phyloP scores from a whole-genome alignment of 1,140 invertebrate genomes.

The Chironomus striatipennis region DNA sequence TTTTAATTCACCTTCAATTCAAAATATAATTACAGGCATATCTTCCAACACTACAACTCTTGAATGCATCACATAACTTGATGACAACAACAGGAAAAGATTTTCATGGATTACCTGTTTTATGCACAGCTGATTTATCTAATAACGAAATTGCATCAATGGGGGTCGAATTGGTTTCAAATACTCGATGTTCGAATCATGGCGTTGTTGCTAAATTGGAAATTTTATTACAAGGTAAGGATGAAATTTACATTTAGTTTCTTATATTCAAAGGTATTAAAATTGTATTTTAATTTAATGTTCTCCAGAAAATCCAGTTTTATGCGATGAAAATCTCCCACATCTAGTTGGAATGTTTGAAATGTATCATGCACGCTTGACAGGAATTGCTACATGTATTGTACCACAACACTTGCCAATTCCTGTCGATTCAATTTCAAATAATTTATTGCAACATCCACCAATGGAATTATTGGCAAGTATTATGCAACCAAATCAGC shows the following conservation, averaged over 20 bases:
- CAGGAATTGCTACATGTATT: conserved; percentile 48
- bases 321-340: conserved; percentile 58
- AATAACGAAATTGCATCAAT: conserved; percentile 62
- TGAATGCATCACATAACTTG: conserved; percentile 66
- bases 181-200: conserved; percentile 65
- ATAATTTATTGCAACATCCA: conserved; percentile 37
- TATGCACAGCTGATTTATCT: conserved; percentile 68
- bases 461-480: conserved; percentile 37
- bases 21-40: conserved; percentile 48
- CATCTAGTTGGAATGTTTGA: conserved; percentile 57
- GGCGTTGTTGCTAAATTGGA: conserved; percentile 64
- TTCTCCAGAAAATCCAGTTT: conserved; percentile 63
- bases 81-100: conserved; percentile 61
- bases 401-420: conserved; percentile 44
- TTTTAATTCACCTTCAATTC: too few species aligned
- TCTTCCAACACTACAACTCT: conserved; percentile 59
- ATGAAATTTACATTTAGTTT: not conserved
- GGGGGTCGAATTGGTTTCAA: conserved; percentile 61
- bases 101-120: conserved; percentile 65
- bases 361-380: conserved; percentile 57
- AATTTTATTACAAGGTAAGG: conserved; percentile 66
- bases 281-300: conserved; percentile 31
- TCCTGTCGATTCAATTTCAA: conserved; percentile 38
- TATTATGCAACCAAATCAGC: conserved; percentile 33
- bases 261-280: not conserved